Evolutionary conservation across 2,797 vertebrate species (phyloP), one percentile per base, ranked within the genome.

Genomic region (Hyperoplus lanceolatus): DNA sequence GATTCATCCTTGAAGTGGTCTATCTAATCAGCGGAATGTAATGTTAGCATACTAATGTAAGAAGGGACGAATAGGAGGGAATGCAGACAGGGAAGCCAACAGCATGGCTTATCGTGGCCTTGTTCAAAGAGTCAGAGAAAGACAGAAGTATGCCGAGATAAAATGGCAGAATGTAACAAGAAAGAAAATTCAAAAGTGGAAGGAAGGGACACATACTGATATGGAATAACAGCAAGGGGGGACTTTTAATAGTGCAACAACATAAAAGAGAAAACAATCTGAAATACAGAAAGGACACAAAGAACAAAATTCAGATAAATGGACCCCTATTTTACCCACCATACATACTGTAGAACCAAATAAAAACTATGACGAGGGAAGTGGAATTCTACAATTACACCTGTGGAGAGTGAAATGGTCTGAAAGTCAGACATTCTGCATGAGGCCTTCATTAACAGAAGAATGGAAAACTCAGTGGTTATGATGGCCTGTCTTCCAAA

Each of bases 21-120:
- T 87, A 93, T 94, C 94, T 93, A 93, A 95, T 94, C 93, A 94
- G 87, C 72, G 76, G 87, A 86, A 92, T 83, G 83, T 93, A 91
- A 90, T 85, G 89, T 88, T 88, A 68, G 92, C 92, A 95, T 94
- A 91, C 86, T 93, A 95, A 95, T 95, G 85, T 39, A 75, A 75
- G 80, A 76, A 54, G 65, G 79, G 76, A 81, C 11, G 59, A 65
- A 68, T 70, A 80, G 78, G 42, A 75, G 66, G 64, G 79, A 90
- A 73, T 42, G 73, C 80, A 86, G 88, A 89, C 71, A 57, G 80
- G 79, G 82, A 86, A 79, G 69, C 29, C 29, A 29, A 29, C 71
- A 50, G 84, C 77, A 76, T 70, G 64, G 41, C 88, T 91, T 92
- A 91, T 91, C 89, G 15, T 46, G 39, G 81, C 82, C 87, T 86